Evolutionary conservation across 1,140 invertebrate genomes (phyloP).

Genomic region (Zophobas morio): DNA sequence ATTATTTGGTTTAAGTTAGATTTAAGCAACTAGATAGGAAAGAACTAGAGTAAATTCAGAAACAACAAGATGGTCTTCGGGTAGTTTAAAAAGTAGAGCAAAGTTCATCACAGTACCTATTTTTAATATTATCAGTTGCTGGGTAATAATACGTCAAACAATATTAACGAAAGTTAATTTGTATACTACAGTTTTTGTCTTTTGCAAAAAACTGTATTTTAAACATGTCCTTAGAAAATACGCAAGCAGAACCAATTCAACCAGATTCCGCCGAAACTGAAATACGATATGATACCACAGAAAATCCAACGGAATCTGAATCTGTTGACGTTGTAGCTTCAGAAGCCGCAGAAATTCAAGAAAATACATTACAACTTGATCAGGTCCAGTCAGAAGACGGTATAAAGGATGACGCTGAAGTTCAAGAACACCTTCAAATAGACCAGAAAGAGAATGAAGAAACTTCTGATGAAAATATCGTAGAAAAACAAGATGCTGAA

Average conservation of each 20-base stretch:
- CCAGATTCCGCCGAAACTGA: background rate
- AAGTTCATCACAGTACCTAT: too few relatives aligned
- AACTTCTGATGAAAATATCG: background rate
- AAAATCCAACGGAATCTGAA: background rate
- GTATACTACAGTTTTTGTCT: background rate
- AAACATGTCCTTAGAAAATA: background rate
- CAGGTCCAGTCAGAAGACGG: background rate
- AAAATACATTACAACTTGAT: too few relatives aligned
- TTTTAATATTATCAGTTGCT: background rate
- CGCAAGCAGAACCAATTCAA: background rate
- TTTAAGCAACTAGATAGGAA: background rate
- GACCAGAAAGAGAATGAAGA: background rate
- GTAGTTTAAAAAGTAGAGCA: too few relatives aligned
- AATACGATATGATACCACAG: background rate
- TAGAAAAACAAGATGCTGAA: background rate
- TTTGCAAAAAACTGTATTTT: background rate
- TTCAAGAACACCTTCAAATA: background rate
- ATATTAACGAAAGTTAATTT: background rate
- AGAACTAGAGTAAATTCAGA: too few relatives aligned
- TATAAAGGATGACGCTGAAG: background rate
- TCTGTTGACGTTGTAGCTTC: background rate
- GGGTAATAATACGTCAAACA: slow-evolving; percentile 3
- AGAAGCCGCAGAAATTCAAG: too few relatives aligned
- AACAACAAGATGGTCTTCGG: too few relatives aligned
- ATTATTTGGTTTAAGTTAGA: slow-evolving; percentile 40